Evolutionary conservation across 2,113 vertebrate species (phyloP).

Genomic region (Pangasianodon gigas): DNA sequence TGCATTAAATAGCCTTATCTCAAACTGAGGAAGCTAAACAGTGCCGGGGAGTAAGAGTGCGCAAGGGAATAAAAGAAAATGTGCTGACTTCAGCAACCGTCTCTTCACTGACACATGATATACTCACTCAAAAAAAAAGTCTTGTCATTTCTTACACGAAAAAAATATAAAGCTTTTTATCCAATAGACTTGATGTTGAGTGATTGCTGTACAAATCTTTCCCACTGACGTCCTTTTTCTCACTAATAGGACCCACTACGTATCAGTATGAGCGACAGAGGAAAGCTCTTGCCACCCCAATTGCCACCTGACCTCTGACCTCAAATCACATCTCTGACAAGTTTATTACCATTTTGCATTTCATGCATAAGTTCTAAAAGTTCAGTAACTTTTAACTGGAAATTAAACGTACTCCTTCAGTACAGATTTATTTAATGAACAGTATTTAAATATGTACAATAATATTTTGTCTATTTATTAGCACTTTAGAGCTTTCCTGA

Average conservation of each 20-base stretch:
- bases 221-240: not conserved
- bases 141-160: not conserved
- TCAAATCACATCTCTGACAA: not conserved
- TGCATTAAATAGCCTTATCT: slow-evolving; percentile 50
- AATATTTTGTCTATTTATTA: not conserved
- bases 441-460: not conserved
- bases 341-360: not conserved
- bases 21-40: slow-evolving; percentile 39
- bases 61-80: slow-evolving; percentile 45
- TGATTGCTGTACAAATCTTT: not conserved
- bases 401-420: not conserved
- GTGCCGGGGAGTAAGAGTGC: slow-evolving; percentile 45
- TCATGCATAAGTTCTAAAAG: not conserved
- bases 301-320: not conserved
- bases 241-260: too few species aligned
- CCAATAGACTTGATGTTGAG: not conserved
- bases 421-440: not conserved
- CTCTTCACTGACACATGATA: slow-evolving; percentile 23
- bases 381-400: not conserved
- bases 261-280: not conserved
- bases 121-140: slow-evolving; percentile 22
- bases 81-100: slow-evolving; percentile 52
- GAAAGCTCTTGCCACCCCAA: not conserved
- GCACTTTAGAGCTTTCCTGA: not conserved
- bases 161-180: not conserved